Evolutionary conservation across 2,797 vertebrate species (phyloP).

Genomic region (Sitta carolinensis): DNA sequence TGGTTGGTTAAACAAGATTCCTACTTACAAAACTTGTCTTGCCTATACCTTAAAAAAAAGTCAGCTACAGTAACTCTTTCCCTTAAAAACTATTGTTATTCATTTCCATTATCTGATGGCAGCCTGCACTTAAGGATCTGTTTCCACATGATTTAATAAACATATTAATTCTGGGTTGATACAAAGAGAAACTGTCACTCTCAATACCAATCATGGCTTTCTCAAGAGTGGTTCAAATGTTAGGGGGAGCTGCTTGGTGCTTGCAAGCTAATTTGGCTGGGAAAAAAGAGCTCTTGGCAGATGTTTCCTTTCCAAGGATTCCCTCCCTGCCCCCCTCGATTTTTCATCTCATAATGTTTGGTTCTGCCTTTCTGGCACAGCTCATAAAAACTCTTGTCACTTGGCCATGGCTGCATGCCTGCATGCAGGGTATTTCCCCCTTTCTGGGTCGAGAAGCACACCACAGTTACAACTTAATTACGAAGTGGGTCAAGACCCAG

Average conservation of each 20-base stretch:
- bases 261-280: background rate
- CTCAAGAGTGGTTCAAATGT: background rate
- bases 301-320: background rate
- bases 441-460: background rate
- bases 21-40: background rate
- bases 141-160: slow-evolving; percentile 43
- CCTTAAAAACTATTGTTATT: background rate
- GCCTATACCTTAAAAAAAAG: background rate
- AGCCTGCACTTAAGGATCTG: slow-evolving; percentile 10
- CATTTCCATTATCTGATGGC: background rate
- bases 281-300: background rate
- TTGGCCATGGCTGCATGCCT: background rate
- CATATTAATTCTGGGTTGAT: background rate
- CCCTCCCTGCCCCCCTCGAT: accelerated
- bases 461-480: background rate
- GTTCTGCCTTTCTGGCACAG: background rate
- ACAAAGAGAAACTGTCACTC: slow-evolving; percentile 17
- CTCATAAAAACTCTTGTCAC: background rate
- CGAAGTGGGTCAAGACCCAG: slow-evolving; percentile 41
- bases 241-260: background rate
- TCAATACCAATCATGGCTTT: background rate
- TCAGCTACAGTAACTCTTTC: background rate
- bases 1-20: slow-evolving; percentile 8
- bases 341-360: slow-evolving; percentile 2
- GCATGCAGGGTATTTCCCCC: background rate